phyloP scores from a whole-genome alignment of 2,888 invertebrate genomes.

The Danaus chrysippus region DNA sequence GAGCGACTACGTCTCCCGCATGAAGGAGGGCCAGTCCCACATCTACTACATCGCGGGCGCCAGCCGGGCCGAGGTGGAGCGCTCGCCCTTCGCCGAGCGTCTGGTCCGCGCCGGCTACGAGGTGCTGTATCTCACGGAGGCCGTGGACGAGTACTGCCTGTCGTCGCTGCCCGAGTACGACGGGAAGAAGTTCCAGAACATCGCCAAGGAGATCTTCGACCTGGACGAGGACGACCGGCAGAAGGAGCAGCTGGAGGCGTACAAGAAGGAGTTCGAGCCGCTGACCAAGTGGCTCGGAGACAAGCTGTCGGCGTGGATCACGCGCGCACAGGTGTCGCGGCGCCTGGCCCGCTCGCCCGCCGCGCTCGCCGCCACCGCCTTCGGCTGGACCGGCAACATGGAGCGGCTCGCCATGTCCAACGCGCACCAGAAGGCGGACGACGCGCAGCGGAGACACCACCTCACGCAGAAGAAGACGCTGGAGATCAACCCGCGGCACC shows the following conservation, averaged over 20 bases:
- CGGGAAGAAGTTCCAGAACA: constrained; percentile 99
- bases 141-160: constrained; percentile 98
- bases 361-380: constrained; percentile 96
- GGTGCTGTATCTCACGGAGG: constrained; percentile 95
- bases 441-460: constrained; percentile 93
- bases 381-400: constrained; percentile 99
- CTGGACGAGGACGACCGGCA: constrained; percentile 85
- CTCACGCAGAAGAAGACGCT: constrained; percentile 96
- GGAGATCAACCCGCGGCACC: constrained; percentile 98
- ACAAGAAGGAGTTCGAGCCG: constrained; percentile 91
- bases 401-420: constrained; percentile 96
- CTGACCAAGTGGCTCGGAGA: constrained; percentile 94
- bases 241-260: constrained; percentile 87
- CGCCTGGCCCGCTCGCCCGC: constrained; percentile 95
- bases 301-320: constrained; percentile 86
- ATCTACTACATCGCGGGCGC: constrained; percentile 98
- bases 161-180: constrained; percentile 98
- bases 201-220: constrained; percentile 98
- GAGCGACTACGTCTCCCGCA: constrained; percentile 93
- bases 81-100: constrained; percentile 97
- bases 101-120: constrained; percentile 96
- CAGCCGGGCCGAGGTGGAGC: constrained; percentile 88
- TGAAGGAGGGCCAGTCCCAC: constrained; percentile 96
- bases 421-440: constrained; percentile 96
- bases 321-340: constrained; percentile 91